Evolutionary conservation across 1,140 invertebrate genomes (phyloP).

Genomic region (Phortica variegata): DNA sequence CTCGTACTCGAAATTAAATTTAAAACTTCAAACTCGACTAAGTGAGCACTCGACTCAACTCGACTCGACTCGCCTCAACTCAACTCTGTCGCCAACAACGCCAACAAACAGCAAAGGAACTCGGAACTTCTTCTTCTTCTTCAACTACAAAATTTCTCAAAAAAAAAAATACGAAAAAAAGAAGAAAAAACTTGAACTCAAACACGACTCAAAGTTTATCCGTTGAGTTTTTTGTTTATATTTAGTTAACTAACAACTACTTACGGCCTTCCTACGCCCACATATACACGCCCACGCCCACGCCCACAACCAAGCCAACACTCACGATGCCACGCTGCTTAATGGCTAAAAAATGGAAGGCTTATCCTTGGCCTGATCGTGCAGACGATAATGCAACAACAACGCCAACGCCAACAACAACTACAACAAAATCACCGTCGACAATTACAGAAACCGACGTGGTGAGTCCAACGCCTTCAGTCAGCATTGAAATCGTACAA

Average conservation of each 20-base stretch:
- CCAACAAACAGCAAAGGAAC: too few species aligned
- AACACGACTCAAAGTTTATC: too few species aligned
- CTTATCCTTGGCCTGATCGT: conserved; percentile 75
- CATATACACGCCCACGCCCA: too few species aligned
- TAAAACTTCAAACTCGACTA: conserved; percentile 1
- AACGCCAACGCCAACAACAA: conserved; percentile 29
- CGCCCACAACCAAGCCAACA: not conserved
- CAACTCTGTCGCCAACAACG: conserved; percentile 2
- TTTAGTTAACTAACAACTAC: too few species aligned
- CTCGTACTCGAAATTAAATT: conserved; percentile 1
- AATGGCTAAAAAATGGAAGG: conserved; percentile 90
- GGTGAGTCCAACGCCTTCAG: too few species aligned
- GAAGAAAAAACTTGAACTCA: too few species aligned
- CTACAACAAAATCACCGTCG: too few species aligned
- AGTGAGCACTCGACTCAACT: conserved; percentile 21
- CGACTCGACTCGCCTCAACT: conserved; percentile 5
- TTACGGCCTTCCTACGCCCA: too few species aligned
- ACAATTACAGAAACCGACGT: too few species aligned
- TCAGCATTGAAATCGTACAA: not conserved
- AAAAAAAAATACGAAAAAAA: not conserved
- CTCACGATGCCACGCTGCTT: conserved; percentile 77
- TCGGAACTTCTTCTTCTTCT: not conserved
- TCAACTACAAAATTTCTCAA: conserved; percentile 1
- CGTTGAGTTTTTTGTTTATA: too few species aligned
- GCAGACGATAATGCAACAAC: conserved; percentile 58